Evolutionary conservation across 2,113 vertebrate species (phyloP).

Genomic region (Epinephelus cyanopodus): DNA sequence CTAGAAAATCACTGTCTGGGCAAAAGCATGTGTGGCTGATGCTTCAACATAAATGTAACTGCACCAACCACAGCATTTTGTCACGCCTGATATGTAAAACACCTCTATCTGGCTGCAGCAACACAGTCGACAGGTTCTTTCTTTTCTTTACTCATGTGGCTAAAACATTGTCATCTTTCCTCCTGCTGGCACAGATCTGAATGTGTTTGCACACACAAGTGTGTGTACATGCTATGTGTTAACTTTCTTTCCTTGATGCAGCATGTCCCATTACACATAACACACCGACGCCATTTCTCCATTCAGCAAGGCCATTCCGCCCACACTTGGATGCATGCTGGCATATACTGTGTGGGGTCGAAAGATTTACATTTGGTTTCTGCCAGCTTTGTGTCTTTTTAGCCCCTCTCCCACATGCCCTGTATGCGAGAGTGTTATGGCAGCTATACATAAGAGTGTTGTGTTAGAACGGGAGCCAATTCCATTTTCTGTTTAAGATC

Average conservation of each 20-base stretch:
- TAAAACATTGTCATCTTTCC: slow-evolving; percentile 39
- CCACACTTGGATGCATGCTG: slow-evolving; percentile 70
- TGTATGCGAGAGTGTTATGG: slow-evolving; percentile 9
- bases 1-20: slow-evolving; percentile 52
- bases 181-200: slow-evolving; percentile 36
- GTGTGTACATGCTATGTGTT: slow-evolving; percentile 15
- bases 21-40: slow-evolving; percentile 75
- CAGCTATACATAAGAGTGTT: background rate
- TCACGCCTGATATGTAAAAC: slow-evolving; percentile 37
- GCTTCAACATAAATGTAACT: slow-evolving; percentile 60
- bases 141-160: slow-evolving; percentile 33
- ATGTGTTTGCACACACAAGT: slow-evolving; percentile 24
- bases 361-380: slow-evolving; percentile 41
- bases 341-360: slow-evolving; percentile 23
- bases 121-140: slow-evolving; percentile 34
- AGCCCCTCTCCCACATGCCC: slow-evolving; percentile 45
- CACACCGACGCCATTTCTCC: slow-evolving; percentile 42
- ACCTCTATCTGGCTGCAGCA: slow-evolving; percentile 53
- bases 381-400: slow-evolving; percentile 36
- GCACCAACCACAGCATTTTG: slow-evolving; percentile 40
- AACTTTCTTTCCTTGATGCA: slow-evolving; percentile 49
- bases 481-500: slow-evolving; percentile 8
- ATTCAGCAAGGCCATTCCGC: slow-evolving; percentile 32
- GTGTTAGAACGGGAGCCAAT: background rate
- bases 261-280: slow-evolving; percentile 73